Evolutionary conservation across 2,888 invertebrate genomes (phyloP), one percentile per base, ranked within the genome.

Genomic region (Vanessa cardui): DNA sequence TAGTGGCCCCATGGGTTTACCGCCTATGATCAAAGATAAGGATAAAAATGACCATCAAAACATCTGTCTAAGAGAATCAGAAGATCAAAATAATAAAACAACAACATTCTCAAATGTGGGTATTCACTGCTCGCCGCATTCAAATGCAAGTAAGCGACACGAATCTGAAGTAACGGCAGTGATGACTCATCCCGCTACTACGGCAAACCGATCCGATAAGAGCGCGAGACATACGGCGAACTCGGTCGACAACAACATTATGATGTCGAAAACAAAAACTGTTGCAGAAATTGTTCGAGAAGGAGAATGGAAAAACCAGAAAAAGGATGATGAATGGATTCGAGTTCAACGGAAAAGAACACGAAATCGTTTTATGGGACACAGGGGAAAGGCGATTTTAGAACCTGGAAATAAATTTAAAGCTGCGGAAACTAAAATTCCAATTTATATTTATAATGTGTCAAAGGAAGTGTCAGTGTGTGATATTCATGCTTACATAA

Each of bases 371-470:
- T 73, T 70, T 70, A 54, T 65, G 15, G 69, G 67, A 39, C 58
- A 60, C 12, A 64, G 20, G 18, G 71, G 71, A 16, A 70, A 69
- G 21, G 73, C 71, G 3, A 50, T 33, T 8, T 46, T 61, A 15
- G 60, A 58, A 15, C 31, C 66, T 45, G 47, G 60, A 49, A 26
- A 26, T n/a, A 70, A 69, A 9, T 74, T 75, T 61, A 73, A 54
- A 44, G 73, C 75, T 0, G 77, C 72, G 1, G 71, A 71, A 26
- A 71, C 45, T 6, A 74, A 74, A 50, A 52, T 73, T n/a, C 73
- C 76, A 6, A 20, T 75, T 6, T 73, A 71, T 58, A 69, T 77
- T 33, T 73, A 74, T 33, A 75, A 77, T 58, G 73, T 77, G 1
- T 56, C 71, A 9, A 75, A 66, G 64, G 69, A 59, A 0, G 69